Base-by-base conservation (phyloP, 2,888 invertebrate species). In the Catotricha subobsoleta region DNA sequence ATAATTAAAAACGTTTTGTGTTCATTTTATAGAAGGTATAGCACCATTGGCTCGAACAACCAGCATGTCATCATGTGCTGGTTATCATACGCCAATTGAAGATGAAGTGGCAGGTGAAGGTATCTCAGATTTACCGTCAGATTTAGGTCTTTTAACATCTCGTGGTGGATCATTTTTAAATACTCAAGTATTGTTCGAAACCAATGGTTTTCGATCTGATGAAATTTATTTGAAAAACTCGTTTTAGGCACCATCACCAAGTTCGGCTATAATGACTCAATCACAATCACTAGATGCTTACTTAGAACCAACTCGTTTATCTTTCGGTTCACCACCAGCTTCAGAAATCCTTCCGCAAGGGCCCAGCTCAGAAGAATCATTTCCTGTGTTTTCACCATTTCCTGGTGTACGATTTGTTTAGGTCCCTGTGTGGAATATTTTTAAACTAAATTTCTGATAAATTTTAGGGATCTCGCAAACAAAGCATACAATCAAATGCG, bases 261-360 rank as follows among this genome's bases (percentile, higher is more conserved):
- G 80, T 45, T 86, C 87, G 0, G 87, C 84, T 1, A 71, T 82
- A 6, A 76, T 82, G 71, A 83, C 87, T 1, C 76, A 82, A 6
- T 82, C 84, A 2, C 69, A 82, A 6, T 82, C 84, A 2, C 69
- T 86, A 23, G 88, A 88, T 49, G 86, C 80, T 18, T 90, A 86
- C 54, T 67, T 88, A 48, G 88, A 90, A 52, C 82, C 83, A 1
- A 76, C 80, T 20, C 71, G 83, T 38, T 77, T 87, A 50, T 86
- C 84, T 1, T 76, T 84, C 59, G 76, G 76, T 51, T 81, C 82
- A 7, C 80, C 82, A 10, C 76, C 81, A 3, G 72, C 74, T 49
- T 80, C 81, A 41, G 81, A 81, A 47, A 60, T 79, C 34, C 67
- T 74, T 49, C 71, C 72, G 16, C 69, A 76, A 20, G 72, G 72